Evolutionary conservation across 2,113 vertebrate genomes (phyloP).

Genomic region (Thamnaconus septentrionalis): DNA sequence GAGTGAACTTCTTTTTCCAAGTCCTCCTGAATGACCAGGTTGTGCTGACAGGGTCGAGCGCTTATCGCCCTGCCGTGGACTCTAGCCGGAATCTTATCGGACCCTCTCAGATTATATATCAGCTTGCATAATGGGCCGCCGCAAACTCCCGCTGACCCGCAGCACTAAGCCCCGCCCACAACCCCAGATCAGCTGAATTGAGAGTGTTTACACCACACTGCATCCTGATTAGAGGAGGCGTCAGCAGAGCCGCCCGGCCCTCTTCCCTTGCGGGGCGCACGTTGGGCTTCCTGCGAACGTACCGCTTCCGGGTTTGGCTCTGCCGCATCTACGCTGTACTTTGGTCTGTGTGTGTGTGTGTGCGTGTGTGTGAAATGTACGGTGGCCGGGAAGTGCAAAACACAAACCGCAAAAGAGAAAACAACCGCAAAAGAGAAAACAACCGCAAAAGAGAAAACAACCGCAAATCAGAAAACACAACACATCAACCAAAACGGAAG

Average conservation of each 20-base stretch:
- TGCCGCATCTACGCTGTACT: no score
- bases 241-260: background rate
- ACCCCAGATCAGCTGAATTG: constrained; percentile 24
- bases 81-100: constrained; percentile 57
- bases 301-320: no score
- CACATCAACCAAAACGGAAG: no score
- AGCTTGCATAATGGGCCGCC: constrained; percentile 51
- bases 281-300: no score
- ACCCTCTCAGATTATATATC: constrained; percentile 57
- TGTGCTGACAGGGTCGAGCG: constrained; percentile 11
- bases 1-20: background rate
- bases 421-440: no score
- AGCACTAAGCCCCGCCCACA: constrained; percentile 9
- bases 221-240: constrained; percentile 21
- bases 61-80: constrained; percentile 48
- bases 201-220: constrained; percentile 10
- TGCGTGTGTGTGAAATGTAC: no score
- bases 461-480: no score
- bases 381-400: no score
- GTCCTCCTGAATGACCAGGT: background rate
- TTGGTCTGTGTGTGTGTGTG: no score
- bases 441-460: no score
- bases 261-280: no score
- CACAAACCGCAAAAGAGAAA: no score
- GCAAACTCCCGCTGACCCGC: constrained; percentile 43